Percentiles rank a stretch among this genome's conserved stretches.
Conservation (phyloP, 2,888 invertebrate genomes). For the Epiblema foenella region DNA sequence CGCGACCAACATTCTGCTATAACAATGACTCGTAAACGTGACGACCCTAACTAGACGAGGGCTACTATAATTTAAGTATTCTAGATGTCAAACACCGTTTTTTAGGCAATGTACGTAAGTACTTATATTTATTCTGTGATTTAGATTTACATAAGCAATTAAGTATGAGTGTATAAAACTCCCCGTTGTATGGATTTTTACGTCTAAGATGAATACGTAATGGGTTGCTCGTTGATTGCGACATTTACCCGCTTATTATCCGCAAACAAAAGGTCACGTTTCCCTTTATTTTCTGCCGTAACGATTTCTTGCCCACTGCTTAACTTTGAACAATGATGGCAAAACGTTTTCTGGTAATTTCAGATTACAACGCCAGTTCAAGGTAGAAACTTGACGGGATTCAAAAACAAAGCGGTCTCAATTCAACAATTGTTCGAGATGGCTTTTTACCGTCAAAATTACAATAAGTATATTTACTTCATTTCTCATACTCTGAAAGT, state of each 20-base stretch:
- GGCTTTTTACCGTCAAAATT: too few relatives aligned
- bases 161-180: not conserved
- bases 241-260: conserved; percentile 53
- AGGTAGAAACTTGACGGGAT: conserved; percentile 14
- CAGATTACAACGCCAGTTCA: conserved; percentile 4
- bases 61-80: too few relatives aligned
- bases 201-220: conserved; percentile 40
- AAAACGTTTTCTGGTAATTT: conserved; percentile 26
- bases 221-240: conserved; percentile 47
- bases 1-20: too few relatives aligned
- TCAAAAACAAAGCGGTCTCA: not conserved
- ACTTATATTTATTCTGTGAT: not conserved
- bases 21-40: too few relatives aligned
- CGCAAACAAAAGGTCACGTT: conserved; percentile 53
- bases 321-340: conserved; percentile 31
- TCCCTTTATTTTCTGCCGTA: conserved; percentile 48
- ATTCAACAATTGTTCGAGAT: too few relatives aligned
- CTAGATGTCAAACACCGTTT: too few relatives aligned
- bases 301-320: conserved; percentile 12
- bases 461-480: too few relatives aligned
- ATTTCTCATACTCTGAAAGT: too few relatives aligned
- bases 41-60: too few relatives aligned
- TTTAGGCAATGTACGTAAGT: too few relatives aligned
- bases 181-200: conserved; percentile 26
- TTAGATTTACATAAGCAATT: not conserved